Base-by-base conservation (phyloP, 2,113 vertebrate species). In the Lophotis ruficrista region DNA sequence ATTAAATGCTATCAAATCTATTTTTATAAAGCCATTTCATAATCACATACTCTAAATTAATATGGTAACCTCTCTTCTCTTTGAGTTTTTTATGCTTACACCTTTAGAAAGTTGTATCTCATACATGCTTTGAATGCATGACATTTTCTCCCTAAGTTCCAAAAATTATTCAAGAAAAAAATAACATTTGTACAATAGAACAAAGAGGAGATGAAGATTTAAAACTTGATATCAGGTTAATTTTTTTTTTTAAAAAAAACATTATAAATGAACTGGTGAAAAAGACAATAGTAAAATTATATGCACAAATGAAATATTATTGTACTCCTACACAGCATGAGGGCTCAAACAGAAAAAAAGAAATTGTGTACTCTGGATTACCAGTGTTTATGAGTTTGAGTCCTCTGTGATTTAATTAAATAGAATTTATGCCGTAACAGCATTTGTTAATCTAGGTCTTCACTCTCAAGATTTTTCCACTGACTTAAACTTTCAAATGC, bases 211-310 rank as follows among this genome's bases (percentile, higher is more conserved):
- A 47, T 31, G 10, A 75, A 43, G 11, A 94, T 83, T 90, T 96
- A 35, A 90, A 94, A 88, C 14, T 82, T 89, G 7, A 13, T 90
- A 77, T 25, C 9, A 2, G 25, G 7, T 45, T 82, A 94, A 82
- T 13, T 41, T 41, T 41, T 41, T 38, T 38, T 41, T 33, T 83
- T 53, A 51, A 71, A 60, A 66, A 68, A 76, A 60, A 94, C 6
- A 37, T 73, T 90, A 78, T 64, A 90, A 88, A 31, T 33, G 27
- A 50, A 87, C n/a, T 25, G 22, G 51, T 62, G 43, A 83, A 83
- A 86, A 87, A 83, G 5, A 73, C 96, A 95, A 65, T 6, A 96
- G 41, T 71, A 83, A 90, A 83, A 66, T 64, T 82, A 50, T 77
- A 80, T 61, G 60, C 30, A 90, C 14, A 95, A 90, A 78, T 57